Conservation (phyloP, 2,113 vertebrate genomes). For the Mus spicilegus region DNA sequence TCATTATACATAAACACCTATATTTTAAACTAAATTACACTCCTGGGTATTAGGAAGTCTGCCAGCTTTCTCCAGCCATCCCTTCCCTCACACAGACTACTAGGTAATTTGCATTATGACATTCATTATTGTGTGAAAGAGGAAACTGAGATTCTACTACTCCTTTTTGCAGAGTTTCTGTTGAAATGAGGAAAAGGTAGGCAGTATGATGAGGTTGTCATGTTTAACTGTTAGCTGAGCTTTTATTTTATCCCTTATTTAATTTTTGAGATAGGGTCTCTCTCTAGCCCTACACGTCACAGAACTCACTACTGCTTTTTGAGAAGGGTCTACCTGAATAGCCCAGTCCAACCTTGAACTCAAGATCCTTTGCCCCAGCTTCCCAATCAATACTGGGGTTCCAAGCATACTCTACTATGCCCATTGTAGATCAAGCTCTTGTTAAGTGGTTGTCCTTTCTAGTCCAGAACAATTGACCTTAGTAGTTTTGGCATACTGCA, state of each 20-base stretch:
- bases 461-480: not conserved
- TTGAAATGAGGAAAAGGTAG: not conserved
- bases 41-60: not conserved
- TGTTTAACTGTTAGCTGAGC: not conserved
- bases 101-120: conserved; percentile 18
- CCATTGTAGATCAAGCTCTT: not conserved
- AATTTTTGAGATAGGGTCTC: not conserved
- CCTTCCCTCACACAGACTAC: not conserved
- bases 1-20: not conserved
- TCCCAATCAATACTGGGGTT: not conserved
- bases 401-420: not conserved
- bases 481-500: not conserved
- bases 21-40: conserved; percentile 25
- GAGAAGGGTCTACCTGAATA: not conserved
- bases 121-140: not conserved
- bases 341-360: not conserved
- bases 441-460: not conserved
- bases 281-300: not conserved
- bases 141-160: not conserved
- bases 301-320: not conserved
- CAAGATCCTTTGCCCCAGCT: not conserved
- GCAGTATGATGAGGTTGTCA: not conserved
- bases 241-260: not conserved
- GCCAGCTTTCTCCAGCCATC: not conserved
- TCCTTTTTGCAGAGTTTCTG: not conserved